A percentile compares a stretch with the other conserved stretches of the same genome.
phyloP scores from a whole-genome alignment of 2,888 invertebrate species.

The Phalangium opilio region DNA sequence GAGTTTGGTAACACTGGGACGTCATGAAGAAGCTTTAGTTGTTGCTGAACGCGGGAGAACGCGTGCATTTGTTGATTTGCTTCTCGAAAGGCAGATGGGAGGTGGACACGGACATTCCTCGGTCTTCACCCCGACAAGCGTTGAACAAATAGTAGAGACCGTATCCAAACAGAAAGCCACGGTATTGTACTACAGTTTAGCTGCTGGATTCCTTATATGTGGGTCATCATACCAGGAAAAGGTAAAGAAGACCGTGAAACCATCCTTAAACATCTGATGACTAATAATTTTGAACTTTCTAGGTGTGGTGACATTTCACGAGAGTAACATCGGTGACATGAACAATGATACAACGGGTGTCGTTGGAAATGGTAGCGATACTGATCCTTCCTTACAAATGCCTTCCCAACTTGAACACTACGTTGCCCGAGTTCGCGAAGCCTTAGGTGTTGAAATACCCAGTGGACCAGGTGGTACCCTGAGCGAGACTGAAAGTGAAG shows the following conservation, averaged over 20 bases:
- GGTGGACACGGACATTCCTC: constrained; percentile 28
- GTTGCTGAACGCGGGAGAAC: constrained; percentile 70
- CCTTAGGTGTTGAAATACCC: constrained; percentile 43
- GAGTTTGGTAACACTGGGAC: constrained; percentile 58
- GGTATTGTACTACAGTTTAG: constrained; percentile 70
- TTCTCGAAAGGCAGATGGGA: constrained; percentile 40
- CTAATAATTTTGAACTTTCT: too few relatives aligned
- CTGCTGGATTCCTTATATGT: constrained; percentile 68
- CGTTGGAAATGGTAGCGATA: constrained; percentile 10
- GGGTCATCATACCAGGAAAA: constrained; percentile 54
- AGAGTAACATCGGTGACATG: constrained; percentile 46
- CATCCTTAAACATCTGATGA: too few relatives aligned
- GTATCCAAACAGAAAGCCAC: constrained; percentile 67
- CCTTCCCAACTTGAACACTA: constrained; percentile 44
- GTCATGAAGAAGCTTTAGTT: constrained; percentile 76
- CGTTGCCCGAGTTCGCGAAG: constrained; percentile 52
- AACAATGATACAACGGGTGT: constrained; percentile 28
- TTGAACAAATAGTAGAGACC: constrained; percentile 59
- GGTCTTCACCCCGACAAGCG: constrained; percentile 25
- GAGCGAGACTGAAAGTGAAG: constrained; percentile 30
- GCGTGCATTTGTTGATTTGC: constrained; percentile 50
- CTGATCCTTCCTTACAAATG: not conserved
- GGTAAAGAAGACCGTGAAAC: too few relatives aligned
- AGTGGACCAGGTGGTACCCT: constrained; percentile 14
- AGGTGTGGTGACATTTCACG: constrained; percentile 56